These are phyloP conservation scores for Catharus ustulatus DNA, from an alignment of 2,797 vertebrate genomes.

Conservation along the genomic window DNA sequence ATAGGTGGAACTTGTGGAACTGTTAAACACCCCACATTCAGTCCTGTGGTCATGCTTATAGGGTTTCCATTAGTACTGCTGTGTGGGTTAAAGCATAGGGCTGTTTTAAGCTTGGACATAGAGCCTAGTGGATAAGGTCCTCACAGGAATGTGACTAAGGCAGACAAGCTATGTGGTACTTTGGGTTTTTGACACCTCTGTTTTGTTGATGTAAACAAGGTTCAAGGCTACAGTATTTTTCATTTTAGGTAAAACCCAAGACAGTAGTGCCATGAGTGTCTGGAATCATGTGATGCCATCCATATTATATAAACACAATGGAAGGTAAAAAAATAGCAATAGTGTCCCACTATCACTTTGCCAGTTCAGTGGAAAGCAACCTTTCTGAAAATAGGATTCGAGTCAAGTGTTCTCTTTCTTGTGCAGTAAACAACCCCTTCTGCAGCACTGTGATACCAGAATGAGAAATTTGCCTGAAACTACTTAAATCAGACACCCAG, in stretches of 20 bases:
- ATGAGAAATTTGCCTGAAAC: conserved; percentile 11
- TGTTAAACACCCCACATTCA: conserved; percentile 14
- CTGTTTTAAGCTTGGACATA: background rate
- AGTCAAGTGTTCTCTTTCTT: background rate
- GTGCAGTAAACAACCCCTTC: conserved; percentile 21
- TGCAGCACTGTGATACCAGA: conserved; percentile 1
- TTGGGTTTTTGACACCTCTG: background rate
- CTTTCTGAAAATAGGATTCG: conserved; percentile 15
- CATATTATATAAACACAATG: background rate
- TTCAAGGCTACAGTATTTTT: background rate
- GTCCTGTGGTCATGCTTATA: background rate
- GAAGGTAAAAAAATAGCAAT: background rate
- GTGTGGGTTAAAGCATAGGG: conserved; percentile 5
- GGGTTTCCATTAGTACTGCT: background rate
- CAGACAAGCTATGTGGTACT: background rate
- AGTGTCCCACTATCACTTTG: background rate
- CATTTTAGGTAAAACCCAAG: background rate
- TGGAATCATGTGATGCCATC: background rate
- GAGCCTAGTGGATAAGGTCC: background rate
- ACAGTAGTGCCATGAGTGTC: background rate
- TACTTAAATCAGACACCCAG: background rate
- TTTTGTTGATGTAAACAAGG: background rate
- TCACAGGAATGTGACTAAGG: background rate
- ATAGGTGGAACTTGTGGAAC: conserved; percentile 32
- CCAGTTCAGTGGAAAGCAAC: background rate